Base-by-base conservation (phyloP, 2,113 vertebrate genomes). In the Poicephalus gulielmi region DNA sequence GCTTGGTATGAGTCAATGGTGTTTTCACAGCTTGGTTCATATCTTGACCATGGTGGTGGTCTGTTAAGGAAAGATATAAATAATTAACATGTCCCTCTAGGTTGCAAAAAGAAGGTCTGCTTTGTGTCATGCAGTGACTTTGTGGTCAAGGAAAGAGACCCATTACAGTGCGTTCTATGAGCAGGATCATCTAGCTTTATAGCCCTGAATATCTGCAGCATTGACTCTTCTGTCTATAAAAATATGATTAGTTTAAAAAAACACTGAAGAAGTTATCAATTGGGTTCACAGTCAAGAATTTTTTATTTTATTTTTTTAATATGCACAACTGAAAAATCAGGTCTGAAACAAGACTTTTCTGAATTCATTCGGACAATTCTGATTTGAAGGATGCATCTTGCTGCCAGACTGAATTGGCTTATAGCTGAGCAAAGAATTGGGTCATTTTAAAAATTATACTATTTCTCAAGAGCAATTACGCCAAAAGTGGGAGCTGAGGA, bases 21-120 rank as follows among this genome's bases (percentile, higher is more conserved):
- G 86, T 96, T 96, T 97, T 96, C 86, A 96, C 81, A 92, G 94
- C 75, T 95, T 96, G 82, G 88, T 88, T 95, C 84, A 50, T 64
- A 82, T 64, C 11, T 94, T 84, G 81, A 37, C 64, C 28, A 4
- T 83, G 81, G 60, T 95, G 93, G 95, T 93, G 80, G 95, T 94
- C 93, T 57, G 74, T 68, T 95, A 96, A 95, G 79, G 81, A 91
- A 96, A 91, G 57, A 79, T 91, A 93, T 92, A 93, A 91, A 96
- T 92, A 96, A 96, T 92, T 76, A 95, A 83, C 35, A 17, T 86
- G 64, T 91, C 86, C 47, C 64, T 93, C 76, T 86, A 79, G 64
- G 43, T 86, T 94, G 64, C 90, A 89, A 87, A 94, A 96, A 84
- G 66, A 82, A 96, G 50, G 69, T 80, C 83, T 96, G 95, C 59